Conservation (phyloP, 1,140 invertebrate genomes). For the Carposina sasakii region DNA sequence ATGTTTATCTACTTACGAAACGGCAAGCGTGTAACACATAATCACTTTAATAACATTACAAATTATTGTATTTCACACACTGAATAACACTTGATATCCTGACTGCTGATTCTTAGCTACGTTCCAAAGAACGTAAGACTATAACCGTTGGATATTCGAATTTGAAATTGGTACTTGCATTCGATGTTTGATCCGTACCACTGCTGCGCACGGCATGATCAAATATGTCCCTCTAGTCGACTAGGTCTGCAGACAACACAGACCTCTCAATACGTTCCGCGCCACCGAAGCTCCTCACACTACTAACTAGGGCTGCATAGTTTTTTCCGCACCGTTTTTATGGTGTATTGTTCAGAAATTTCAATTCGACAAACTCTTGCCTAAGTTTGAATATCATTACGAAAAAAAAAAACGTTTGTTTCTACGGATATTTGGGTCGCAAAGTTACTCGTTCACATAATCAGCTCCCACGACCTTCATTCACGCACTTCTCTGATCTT, state of each 20-base stretch:
- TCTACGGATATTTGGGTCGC: constrained; percentile 1
- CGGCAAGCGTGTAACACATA: too few relatives aligned
- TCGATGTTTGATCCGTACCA: constrained; percentile 42
- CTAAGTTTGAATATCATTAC: constrained; percentile 34
- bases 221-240: constrained; percentile 24
- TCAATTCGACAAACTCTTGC: constrained; percentile 21
- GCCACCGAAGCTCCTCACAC: constrained; percentile 35
- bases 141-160: too few relatives aligned
- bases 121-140: too few relatives aligned
- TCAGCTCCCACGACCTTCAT: too few relatives aligned
- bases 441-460: too few relatives aligned
- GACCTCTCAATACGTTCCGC: constrained; percentile 40
- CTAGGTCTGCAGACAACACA: constrained; percentile 23
- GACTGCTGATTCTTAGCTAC: too few relatives aligned
- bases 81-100: too few relatives aligned
- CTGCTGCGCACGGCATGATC: constrained; percentile 55
- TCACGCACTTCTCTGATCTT: too few relatives aligned
- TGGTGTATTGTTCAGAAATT: constrained; percentile 50
- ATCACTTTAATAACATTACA: too few relatives aligned
- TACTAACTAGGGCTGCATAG: constrained; percentile 46
- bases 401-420: constrained; percentile 30
- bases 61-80: too few relatives aligned
- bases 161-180: constrained; percentile 65
- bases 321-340: constrained; percentile 44
- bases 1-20: too few relatives aligned